Percentiles rank a stretch among this genome's conserved stretches.
phyloP scores from a whole-genome alignment of 2,797 vertebrate species.

The Lepus oiostolus region DNA sequence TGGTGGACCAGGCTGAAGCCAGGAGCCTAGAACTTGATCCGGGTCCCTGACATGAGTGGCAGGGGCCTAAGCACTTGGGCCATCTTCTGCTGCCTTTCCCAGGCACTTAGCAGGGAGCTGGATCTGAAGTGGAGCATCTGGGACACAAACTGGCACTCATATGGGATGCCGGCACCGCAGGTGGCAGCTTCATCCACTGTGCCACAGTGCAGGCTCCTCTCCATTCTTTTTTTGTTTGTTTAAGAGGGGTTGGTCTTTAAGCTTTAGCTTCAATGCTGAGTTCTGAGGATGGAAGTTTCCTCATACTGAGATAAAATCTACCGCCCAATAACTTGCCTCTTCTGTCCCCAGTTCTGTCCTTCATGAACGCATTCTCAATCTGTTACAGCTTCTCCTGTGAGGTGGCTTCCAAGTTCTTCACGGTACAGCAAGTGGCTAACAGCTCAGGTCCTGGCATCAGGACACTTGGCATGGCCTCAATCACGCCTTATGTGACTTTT shows the following conservation, averaged over 20 bases:
- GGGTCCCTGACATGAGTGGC: no score
- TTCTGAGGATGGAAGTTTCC: neutral
- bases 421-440: neutral
- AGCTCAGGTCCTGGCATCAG: neutral
- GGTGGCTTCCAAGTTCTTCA: neutral
- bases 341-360: neutral
- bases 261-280: neutral
- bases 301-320: neutral
- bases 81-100: no score
- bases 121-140: no score
- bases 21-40: no score
- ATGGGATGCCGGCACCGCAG: no score
- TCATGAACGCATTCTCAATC: neutral
- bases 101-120: no score
- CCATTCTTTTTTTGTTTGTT: no score
- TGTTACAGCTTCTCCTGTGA: neutral
- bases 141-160: no score
- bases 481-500: neutral
- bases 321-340: neutral
- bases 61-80: no score
- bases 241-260: neutral
- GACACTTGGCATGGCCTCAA: neutral
- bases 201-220: no score
- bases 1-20: no score
- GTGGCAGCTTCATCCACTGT: no score